A percentile compares a stretch with the other conserved stretches of the same genome.
Evolutionary conservation across 2,797 vertebrate genomes (phyloP).

Genomic region (Passerculus sandwichensis): DNA sequence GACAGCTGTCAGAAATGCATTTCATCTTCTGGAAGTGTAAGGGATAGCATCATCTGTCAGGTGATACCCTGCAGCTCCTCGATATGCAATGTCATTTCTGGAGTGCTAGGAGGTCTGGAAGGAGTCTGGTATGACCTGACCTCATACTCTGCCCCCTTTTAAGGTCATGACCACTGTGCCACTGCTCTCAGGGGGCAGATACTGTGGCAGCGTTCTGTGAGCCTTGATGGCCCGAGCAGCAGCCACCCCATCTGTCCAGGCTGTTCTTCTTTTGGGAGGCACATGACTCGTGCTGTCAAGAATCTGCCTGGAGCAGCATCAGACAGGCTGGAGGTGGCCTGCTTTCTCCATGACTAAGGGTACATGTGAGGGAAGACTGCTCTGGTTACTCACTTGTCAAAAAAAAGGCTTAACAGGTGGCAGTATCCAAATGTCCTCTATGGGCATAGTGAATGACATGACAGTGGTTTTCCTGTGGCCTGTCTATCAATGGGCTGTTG

Average conservation of each 20-base stretch:
- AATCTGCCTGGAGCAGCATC: not conserved
- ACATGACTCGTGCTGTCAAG: not conserved
- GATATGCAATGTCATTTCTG: not conserved
- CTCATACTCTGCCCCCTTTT: not conserved
- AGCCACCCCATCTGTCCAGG: not conserved
- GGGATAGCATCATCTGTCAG: not conserved
- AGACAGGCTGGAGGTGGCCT: not conserved
- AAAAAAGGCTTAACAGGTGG: not conserved
- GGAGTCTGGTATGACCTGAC: accelerated
- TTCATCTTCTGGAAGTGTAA: not conserved
- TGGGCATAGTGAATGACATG: not conserved
- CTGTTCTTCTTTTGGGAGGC: not conserved
- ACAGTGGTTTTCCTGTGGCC: not conserved
- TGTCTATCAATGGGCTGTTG: accelerated
- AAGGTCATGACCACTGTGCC: not conserved
- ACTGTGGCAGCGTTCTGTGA: not conserved
- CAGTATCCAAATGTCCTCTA: not conserved
- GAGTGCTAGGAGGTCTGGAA: not conserved
- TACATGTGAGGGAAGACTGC: not conserved
- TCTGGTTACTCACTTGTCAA: not conserved
- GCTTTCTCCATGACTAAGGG: not conserved
- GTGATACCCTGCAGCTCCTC: not conserved
- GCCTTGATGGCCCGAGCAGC: not conserved
- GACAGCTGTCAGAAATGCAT: not conserved
- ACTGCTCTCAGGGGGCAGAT: not conserved